Conservation (phyloP, 2,113 vertebrate genomes). For the Craseonycteris thonglongyai region DNA sequence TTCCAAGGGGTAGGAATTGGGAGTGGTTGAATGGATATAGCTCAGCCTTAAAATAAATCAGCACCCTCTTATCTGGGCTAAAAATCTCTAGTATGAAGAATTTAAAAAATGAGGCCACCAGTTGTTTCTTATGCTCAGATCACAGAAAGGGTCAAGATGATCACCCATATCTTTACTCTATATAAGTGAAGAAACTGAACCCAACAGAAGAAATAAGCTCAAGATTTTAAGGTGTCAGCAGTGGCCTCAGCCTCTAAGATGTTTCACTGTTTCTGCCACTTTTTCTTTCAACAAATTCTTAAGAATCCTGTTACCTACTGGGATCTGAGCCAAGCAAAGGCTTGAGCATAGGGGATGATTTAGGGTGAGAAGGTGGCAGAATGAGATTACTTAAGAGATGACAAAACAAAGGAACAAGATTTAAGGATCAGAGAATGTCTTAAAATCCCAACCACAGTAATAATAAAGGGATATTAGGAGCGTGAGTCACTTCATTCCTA, state of each 20-base stretch:
- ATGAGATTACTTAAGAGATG: not conserved
- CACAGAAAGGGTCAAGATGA: not conserved
- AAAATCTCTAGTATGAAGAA: not conserved
- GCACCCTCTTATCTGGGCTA: not conserved
- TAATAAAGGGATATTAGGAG: not conserved
- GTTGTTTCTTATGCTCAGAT: not conserved
- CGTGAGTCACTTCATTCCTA: not conserved
- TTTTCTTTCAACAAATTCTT: not conserved
- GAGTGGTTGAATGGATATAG: not conserved
- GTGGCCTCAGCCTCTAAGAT: not conserved
- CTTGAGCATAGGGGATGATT: not conserved
- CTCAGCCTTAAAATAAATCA: not conserved
- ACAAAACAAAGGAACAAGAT: not conserved
- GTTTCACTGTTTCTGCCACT: not conserved
- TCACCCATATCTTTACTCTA: not conserved
- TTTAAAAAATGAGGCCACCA: not conserved
- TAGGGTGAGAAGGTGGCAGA: not conserved
- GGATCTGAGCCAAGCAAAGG: not conserved
- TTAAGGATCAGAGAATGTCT: not conserved
- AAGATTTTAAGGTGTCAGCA: not conserved
- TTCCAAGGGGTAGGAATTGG: not conserved
- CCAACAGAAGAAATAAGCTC: not conserved
- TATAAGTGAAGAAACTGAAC: not conserved
- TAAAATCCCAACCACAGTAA: not conserved
- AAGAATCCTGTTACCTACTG: not conserved